Evolutionary conservation across 2,113 vertebrate species (phyloP), one percentile per base, ranked within the genome.

Genomic region (Leptobrachium ailaonicum): DNA sequence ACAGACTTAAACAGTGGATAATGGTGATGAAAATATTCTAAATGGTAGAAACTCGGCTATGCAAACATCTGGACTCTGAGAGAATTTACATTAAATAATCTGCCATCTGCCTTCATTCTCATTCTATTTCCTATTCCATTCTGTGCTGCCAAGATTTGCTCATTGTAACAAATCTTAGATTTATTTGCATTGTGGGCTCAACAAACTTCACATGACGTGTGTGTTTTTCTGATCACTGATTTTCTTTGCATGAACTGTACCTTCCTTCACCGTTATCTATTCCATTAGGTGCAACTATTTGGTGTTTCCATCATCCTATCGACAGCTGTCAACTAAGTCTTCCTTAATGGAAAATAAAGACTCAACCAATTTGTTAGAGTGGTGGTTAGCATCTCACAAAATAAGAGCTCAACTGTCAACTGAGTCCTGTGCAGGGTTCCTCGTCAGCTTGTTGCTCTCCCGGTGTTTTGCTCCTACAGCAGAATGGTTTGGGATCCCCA

Each of bases 31-130:
- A 45, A 80, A 74, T 80, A 80, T 75, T 67, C 71, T n/a, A 73
- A 67, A 73, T 80, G 71, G 71, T 63, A 58, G 14, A 67, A 80
- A 40, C 54, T 73, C 41, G 10, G 58, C 77, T 73, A 47, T 40
- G 12, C 43, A 80, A 80, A 75, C 79, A 74, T 75, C 79, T 80
- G 79, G 71, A 75, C 79, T 75, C 42, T 3, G 7, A 13, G 47
- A 62, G 50, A 74, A 80, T 69, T 68, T 75, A 58, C 64, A 80
- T 80, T 80, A 66, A 74, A 80, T 80, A 80, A 80, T 80, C 72
- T 66, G 71, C 77, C 77, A 80, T 80, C 77, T 80, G 77, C 54
- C 70, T 67, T 12, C 32, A n/a, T 63, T 54, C 43, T 80, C 45
- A 32, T 32, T 73, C 63, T 56, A 58, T 58, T 45, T 72, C 40